A percentile compares a stretch with the other conserved stretches of the same genome.
These are phyloP conservation scores for Drosophila burlai DNA, from an alignment of 1,140 invertebrate species.

Conservation along the genomic window DNA sequence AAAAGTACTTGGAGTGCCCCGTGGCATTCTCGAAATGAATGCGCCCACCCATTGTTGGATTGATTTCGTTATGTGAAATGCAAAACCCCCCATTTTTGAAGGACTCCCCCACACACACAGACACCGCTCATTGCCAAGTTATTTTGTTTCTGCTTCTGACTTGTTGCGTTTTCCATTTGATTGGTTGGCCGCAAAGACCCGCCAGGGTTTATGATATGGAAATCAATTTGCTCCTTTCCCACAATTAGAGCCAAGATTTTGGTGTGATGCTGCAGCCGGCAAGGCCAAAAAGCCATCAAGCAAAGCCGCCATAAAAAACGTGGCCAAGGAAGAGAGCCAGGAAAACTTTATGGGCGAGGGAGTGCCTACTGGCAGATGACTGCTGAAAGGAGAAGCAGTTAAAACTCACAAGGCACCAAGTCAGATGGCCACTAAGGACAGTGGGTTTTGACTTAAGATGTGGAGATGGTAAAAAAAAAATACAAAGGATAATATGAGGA, in stretches of 20 bases:
- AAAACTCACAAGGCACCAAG: conserved; percentile 16
- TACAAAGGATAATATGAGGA: neutral
- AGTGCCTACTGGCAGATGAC: conserved; percentile 17
- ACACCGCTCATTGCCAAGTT: conserved; percentile 13
- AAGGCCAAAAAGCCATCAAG: conserved; percentile 9
- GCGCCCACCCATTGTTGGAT: conserved; percentile 20
- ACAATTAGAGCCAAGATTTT: conserved; percentile 43
- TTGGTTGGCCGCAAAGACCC: conserved; percentile 16
- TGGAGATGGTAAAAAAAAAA: neutral
- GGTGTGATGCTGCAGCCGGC: conserved; percentile 20
- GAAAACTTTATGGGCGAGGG: conserved; percentile 34
- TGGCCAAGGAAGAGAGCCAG: conserved; percentile 9
- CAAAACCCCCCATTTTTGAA: neutral
- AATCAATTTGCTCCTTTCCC: conserved; percentile 52
- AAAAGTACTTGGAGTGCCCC: conserved; percentile 55
- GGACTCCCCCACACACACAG: neutral
- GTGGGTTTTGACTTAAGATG: conserved; percentile 3
- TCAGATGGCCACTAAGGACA: conserved; percentile 9
- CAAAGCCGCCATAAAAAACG: conserved; percentile 16
- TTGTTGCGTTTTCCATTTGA: conserved; percentile 54
- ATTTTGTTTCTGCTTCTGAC: conserved; percentile 52
- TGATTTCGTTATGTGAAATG: conserved; percentile 32
- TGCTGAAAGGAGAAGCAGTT: conserved; percentile 27
- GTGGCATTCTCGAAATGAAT: conserved; percentile 53
- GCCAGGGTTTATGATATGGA: conserved; percentile 30